Evolutionary conservation across 1,140 invertebrate species (phyloP), one percentile per base, ranked within the genome.

Genomic region (Platyura marginata): DNA sequence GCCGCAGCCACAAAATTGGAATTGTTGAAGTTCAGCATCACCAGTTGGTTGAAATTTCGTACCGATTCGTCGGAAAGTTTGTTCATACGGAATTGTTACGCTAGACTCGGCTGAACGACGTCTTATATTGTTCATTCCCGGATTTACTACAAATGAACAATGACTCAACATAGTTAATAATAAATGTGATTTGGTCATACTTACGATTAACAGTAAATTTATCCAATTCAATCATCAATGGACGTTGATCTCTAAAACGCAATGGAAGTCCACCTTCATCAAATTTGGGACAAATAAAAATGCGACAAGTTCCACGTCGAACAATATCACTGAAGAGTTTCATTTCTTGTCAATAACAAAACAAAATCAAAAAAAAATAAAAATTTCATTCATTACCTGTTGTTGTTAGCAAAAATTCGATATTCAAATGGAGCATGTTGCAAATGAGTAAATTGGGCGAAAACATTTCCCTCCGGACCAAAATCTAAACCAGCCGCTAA

Each of bases 1-100:
- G 33, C 82, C 81, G 53, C 81, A 86, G 22, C 81, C 79, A 55
- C 81, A 84, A 64, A 77, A 79, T 1, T 53, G 49, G 5, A 64
- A 66, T 34, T 60, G 55, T 2, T 42, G 59, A 54, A 56, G 37
- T 43, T 55, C 49, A 21, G 56, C 58, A n/a, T 70, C 68, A 3
- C 65, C 61, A 16, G 75, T 52, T 2, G 56, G 54, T 21, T 54
- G 51, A 49, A 71, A 57, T 13, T 51, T 61, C 0, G 54, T 48
- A n/a, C 57, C 60, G 32, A 74, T 50, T 47, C 73, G 62, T 13
- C 67, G 53, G 59, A 74, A 75, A 8, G 66, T 72, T 35, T 63
- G 54, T 23, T 72, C 69, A 45, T 68, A 70, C 2, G 71, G 66
- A 45, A 74, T 68, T 0, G 71, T 81, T 2, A 84, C 73, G 0